Conservation (phyloP, 2,113 vertebrate genomes). For the western clawed frog (Xenopus tropicalis) region DNA sequence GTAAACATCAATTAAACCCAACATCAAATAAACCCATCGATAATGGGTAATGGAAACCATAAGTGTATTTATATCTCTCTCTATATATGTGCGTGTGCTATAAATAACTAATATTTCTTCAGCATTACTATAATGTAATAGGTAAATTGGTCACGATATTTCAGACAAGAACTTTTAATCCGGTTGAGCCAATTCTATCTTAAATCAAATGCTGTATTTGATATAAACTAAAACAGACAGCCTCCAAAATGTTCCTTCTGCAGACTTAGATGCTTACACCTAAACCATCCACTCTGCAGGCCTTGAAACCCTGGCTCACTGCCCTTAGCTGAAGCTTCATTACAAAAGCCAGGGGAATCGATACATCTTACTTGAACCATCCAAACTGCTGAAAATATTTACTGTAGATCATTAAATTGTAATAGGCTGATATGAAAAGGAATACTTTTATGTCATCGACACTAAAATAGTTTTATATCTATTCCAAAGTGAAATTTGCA, state of each 20-base stretch:
- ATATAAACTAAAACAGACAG: slow-evolving; percentile 3
- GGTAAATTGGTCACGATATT: not conserved
- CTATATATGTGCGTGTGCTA: too few relatives aligned
- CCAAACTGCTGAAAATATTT: slow-evolving; percentile 37
- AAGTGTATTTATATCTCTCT: too few relatives aligned
- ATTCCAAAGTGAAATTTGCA: not conserved
- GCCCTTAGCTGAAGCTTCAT: slow-evolving; percentile 20
- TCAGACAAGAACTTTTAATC: slow-evolving; percentile 34
- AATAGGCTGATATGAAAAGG: slow-evolving; percentile 28
- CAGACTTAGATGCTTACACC: slow-evolving; percentile 18
- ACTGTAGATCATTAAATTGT: slow-evolving; percentile 35
- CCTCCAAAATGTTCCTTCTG: slow-evolving; percentile 27
- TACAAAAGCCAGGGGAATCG: slow-evolving; percentile 25
- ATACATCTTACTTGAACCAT: slow-evolving; percentile 33
- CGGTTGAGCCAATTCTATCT: slow-evolving; percentile 15
- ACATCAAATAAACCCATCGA: too few relatives aligned
- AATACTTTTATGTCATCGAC: slow-evolving; percentile 20
- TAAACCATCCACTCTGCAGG: slow-evolving; percentile 23
- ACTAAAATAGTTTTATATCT: slow-evolving; percentile 18
- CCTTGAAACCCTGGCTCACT: slow-evolving; percentile 12
- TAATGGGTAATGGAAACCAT: too few relatives aligned
- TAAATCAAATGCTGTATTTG: slow-evolving; percentile 33
- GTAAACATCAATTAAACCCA: too few relatives aligned
- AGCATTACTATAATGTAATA: too few relatives aligned
- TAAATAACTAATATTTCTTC: too few relatives aligned